Percentiles rank a stretch among this genome's conserved stretches.
Evolutionary conservation across 2,113 vertebrate species (phyloP).

Genomic region (Sander vitreus): DNA sequence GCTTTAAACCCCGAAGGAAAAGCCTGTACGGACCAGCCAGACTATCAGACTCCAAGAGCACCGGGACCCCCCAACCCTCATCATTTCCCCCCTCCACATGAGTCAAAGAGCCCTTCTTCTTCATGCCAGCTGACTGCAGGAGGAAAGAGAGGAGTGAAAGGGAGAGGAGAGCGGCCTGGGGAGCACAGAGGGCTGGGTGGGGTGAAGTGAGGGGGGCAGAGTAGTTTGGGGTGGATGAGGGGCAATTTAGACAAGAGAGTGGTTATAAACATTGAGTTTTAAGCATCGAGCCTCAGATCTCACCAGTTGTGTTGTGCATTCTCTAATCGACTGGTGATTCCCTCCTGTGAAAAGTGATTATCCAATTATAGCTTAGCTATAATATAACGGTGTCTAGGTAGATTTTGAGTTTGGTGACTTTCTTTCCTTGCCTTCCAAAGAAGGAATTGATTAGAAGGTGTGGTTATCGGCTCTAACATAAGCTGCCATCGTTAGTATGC

Average conservation of each 20-base stretch:
- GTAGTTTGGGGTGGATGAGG: neutral
- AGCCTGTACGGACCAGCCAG: slow-evolving; percentile 72
- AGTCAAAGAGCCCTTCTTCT: slow-evolving; percentile 84
- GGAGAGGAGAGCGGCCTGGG: neutral
- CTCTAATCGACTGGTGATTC: neutral
- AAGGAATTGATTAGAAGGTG: too few species aligned
- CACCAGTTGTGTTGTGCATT: slow-evolving; percentile 6
- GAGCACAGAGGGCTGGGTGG: slow-evolving; percentile 10
- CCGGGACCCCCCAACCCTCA: slow-evolving; percentile 59
- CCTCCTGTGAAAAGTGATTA: neutral
- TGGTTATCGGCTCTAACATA: neutral
- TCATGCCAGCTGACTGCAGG: slow-evolving; percentile 76
- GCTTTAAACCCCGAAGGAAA: slow-evolving; percentile 65
- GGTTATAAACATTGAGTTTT: slow-evolving; percentile 12
- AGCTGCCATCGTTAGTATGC: neutral
- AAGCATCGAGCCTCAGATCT: slow-evolving; percentile 17
- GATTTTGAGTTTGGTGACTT: too few species aligned
- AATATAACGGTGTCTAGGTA: neutral
- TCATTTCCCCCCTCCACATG: slow-evolving; percentile 52
- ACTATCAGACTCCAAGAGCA: slow-evolving; percentile 85
- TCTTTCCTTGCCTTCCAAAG: too few species aligned
- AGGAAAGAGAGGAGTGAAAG: slow-evolving; percentile 42
- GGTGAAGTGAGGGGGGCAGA: neutral
- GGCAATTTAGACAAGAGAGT: neutral
- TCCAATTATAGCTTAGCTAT: neutral